Conservation (phyloP, 2,113 vertebrate species). For the Alosa alosa region DNA sequence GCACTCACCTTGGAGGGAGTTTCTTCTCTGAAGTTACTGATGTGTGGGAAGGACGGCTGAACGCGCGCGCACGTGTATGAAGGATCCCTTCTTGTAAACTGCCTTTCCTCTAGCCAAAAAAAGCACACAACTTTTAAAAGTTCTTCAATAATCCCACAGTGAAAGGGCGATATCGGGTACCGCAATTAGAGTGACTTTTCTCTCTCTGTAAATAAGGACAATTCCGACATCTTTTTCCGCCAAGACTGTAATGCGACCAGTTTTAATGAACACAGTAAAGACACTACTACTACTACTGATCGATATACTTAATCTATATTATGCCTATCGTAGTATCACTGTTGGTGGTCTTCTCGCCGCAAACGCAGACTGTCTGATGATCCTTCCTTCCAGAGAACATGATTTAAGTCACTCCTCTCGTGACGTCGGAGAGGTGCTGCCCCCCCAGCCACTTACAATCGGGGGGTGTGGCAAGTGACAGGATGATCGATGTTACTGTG, state of each 20-base stretch:
- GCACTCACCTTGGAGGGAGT: constrained; percentile 15
- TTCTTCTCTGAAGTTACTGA: constrained; percentile 15
- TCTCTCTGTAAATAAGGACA: background rate
- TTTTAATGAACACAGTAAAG: background rate
- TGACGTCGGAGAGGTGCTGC: constrained; percentile 47
- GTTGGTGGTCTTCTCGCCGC: background rate
- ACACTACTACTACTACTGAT: background rate
- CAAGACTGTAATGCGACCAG: background rate
- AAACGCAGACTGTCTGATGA: background rate
- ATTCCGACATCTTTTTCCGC: background rate
- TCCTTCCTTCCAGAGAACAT: constrained; percentile 11
- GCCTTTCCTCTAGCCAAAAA: background rate
- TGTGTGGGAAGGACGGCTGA: background rate
- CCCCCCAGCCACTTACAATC: constrained; percentile 38
- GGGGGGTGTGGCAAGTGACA: constrained; percentile 56
- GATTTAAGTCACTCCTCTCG: constrained; percentile 43
- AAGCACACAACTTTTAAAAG: background rate
- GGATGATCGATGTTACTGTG: constrained; percentile 57
- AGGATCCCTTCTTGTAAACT: background rate
- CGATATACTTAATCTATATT: background rate
- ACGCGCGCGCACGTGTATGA: background rate
- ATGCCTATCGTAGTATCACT: background rate
- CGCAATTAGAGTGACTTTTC: background rate
- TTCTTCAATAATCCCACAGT: background rate
- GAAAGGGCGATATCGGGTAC: background rate